Conservation (phyloP, 2,888 invertebrate genomes). For the Hololepta plana region DNA sequence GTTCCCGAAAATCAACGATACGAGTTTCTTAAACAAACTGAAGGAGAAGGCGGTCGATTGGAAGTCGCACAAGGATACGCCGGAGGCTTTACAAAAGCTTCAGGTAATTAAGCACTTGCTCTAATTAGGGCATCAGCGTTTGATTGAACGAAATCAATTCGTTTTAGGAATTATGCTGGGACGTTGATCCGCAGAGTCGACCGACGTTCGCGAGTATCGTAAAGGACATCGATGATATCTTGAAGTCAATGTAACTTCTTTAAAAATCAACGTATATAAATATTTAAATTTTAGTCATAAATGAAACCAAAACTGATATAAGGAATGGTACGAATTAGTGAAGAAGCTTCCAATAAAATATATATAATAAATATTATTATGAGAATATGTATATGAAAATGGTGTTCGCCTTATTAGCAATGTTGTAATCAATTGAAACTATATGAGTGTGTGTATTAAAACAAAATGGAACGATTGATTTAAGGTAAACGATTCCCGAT, state of each 20-base stretch:
- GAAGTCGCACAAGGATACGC: constrained; percentile 45
- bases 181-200: constrained; percentile 44
- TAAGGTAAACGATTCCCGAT: no score
- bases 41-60: constrained; percentile 48
- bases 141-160: no score
- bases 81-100: constrained; percentile 38
- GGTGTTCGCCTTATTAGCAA: constrained; percentile 8
- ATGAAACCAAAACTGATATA: no score
- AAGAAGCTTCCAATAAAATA: no score
- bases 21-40: constrained; percentile 46
- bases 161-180: constrained; percentile 45
- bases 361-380: no score
- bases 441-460: constrained; percentile 6
- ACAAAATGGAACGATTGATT: no score
- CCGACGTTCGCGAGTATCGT: constrained; percentile 47
- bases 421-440: constrained; percentile 7
- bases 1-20: constrained; percentile 57
- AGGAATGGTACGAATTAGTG: no score
- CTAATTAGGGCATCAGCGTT: not conserved
- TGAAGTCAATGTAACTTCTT: constrained; percentile 24
- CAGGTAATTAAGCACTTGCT: constrained; percentile 24
- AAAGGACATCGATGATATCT: constrained; percentile 30
- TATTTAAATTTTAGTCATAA: no score
- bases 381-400: no score
- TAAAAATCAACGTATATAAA: not conserved